Conservation (phyloP, 92 coral and sea anemone species). For the Phenganax stokvisi region DNA sequence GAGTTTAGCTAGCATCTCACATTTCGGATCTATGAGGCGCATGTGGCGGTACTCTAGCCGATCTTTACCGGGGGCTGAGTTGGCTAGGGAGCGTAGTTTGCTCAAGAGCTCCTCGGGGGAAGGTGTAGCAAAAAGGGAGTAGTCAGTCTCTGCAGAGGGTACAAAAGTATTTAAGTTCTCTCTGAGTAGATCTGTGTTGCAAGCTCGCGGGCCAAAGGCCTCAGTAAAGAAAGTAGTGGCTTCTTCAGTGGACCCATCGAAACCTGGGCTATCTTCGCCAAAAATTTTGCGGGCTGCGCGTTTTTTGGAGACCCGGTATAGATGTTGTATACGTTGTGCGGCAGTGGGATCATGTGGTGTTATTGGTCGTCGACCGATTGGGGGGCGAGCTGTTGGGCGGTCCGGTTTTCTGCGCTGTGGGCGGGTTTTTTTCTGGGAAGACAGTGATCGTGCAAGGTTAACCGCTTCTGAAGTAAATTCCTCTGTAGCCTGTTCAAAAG, state of each 20-base stretch:
- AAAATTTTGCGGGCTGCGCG: conserved; percentile 11
- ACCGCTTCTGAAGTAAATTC: background rate
- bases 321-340: conserved; percentile 1
- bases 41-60: conserved; percentile 3
- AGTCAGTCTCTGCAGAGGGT: background rate
- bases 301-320: conserved; percentile 8
- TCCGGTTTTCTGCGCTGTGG: background rate
- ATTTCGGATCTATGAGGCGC: background rate
- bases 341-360: background rate
- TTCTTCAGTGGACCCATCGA: background rate
- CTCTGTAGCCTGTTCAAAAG: background rate
- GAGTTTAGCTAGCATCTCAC: background rate
- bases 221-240: background rate
- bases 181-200: background rate
- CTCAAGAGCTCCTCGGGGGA: background rate
- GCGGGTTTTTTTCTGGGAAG: background rate
- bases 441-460: background rate
- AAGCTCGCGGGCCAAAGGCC: background rate
- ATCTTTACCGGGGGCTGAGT: conserved; percentile 2
- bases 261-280: background rate
- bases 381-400: background rate
- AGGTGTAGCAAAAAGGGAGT: background rate
- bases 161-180: background rate
- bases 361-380: background rate
- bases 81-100: background rate